Evolutionary conservation across 2,888 invertebrate species (phyloP).

Genomic region (Tiliacea citrago): DNA sequence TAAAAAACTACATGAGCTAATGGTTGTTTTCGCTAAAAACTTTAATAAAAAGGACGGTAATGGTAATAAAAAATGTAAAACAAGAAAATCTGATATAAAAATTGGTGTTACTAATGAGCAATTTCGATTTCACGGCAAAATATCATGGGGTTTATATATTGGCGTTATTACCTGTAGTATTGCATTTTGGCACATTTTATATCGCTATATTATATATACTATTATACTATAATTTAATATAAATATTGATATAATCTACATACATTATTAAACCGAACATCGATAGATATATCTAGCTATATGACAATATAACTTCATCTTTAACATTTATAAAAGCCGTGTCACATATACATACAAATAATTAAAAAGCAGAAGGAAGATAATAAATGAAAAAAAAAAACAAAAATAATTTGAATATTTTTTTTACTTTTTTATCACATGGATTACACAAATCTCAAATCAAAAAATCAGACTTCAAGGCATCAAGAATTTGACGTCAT

Average conservation of each 20-base stretch:
- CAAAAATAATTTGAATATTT: slow-evolving; percentile 78
- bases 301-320: slow-evolving; percentile 76
- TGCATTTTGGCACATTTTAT: slow-evolving; percentile 83
- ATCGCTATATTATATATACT: slow-evolving; percentile 70
- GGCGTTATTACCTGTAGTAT: slow-evolving; percentile 84
- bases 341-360: slow-evolving; percentile 79
- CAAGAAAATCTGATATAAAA: slow-evolving; percentile 57
- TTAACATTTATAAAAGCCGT: slow-evolving; percentile 81
- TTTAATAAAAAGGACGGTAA: slow-evolving; percentile 70
- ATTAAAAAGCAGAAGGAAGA: slow-evolving; percentile 74
- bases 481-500: slow-evolving; percentile 52
- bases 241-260: slow-evolving; percentile 74
- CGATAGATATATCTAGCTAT: slow-evolving; percentile 75
- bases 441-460: slow-evolving; percentile 86
- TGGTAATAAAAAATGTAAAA: slow-evolving; percentile 61
- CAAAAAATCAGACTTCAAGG: slow-evolving; percentile 81
- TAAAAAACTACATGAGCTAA: slow-evolving; percentile 30
- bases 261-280: slow-evolving; percentile 76
- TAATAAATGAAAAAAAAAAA: slow-evolving; percentile 83
- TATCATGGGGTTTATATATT: slow-evolving; percentile 77
- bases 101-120: slow-evolving; percentile 80
- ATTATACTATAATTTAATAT: slow-evolving; percentile 66
- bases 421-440: slow-evolving; percentile 86
- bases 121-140: slow-evolving; percentile 63
- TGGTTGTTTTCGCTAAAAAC: slow-evolving; percentile 28